Evolutionary conservation across 1,140 invertebrate species (phyloP).

Genomic region (Venustaconcha ellipsiformis): DNA sequence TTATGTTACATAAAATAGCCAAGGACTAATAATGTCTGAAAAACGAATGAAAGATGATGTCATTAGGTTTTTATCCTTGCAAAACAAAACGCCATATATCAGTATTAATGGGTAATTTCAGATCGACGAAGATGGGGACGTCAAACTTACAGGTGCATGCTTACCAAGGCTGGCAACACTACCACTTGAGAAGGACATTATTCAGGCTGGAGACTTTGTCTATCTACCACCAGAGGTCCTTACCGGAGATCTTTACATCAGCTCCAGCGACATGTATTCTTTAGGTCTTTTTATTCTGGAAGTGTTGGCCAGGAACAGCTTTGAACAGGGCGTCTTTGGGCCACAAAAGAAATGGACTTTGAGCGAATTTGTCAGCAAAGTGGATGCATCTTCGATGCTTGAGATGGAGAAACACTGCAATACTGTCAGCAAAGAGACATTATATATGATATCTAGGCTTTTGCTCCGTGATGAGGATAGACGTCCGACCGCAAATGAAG

Average conservation of each 20-base stretch:
- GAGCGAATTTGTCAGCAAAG: slow-evolving; percentile 29
- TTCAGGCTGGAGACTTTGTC: slow-evolving; percentile 31
- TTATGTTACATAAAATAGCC: background rate
- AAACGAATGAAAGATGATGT: too few species aligned
- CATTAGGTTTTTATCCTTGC: too few species aligned
- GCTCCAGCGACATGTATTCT: slow-evolving; percentile 46
- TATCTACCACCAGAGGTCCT: slow-evolving; percentile 51
- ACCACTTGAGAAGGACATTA: slow-evolving; percentile 15
- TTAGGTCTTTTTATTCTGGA: slow-evolving; percentile 49
- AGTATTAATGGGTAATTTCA: slow-evolving; percentile 12
- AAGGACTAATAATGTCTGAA: background rate
- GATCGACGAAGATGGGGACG: slow-evolving; percentile 34
- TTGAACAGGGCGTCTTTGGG: slow-evolving; percentile 21
- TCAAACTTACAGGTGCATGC: slow-evolving; percentile 40
- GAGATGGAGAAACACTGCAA: slow-evolving; percentile 9
- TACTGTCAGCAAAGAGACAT: slow-evolving; percentile 21
- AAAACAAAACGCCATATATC: too few species aligned
- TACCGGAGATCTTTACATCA: slow-evolving; percentile 32
- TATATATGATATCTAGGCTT: slow-evolving; percentile 8
- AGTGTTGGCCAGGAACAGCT: slow-evolving; percentile 11
- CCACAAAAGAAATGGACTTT: slow-evolving; percentile 30
- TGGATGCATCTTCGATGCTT: slow-evolving; percentile 39
- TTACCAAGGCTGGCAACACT: slow-evolving; percentile 37
- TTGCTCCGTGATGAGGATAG: slow-evolving; percentile 9
- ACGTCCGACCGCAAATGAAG: slow-evolving; percentile 5